Evolutionary conservation across 2,113 vertebrate species (phyloP), one percentile per base, ranked within the genome.

Genomic region (Synchiropus splendidus): DNA sequence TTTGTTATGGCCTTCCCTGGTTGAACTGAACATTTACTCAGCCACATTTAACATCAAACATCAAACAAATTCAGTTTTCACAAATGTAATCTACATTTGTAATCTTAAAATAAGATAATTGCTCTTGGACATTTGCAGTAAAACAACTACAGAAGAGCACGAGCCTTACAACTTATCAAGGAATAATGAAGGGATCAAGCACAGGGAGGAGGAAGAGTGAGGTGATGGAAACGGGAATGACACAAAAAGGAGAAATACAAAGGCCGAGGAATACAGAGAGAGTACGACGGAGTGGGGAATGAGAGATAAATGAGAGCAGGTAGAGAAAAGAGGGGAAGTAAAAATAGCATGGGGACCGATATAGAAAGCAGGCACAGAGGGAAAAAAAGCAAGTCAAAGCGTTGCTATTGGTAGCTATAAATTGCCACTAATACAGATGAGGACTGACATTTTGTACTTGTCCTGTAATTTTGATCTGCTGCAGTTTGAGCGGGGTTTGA

Each of bases 291-390:
- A 55, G 54, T 61, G 54, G 65, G 73, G 72, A 70, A 70, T 62
- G 74, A 82, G 71, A 79, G 79, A 78, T 73, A 82, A 78, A 83
- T 77, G 69, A 76, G 76, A 82, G 72, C 72, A 78, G 70, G 67
- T 77, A 77, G 70, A 76, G 75, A 79, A 77, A 80, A 68, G 60
- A 73, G 70, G 58, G 62, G 64, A 70, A 61, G 68, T 78, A 82
- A 80, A 82, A 78, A 82, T 79, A 27, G 21, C 21, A 27, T 27
- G 21, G 21, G 21, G 21, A 27, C 21, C 21, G 21, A 27, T 27
- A 27, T 27, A 81, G 79, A 79, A 64, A 48, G 72, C 55, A 65
- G 64, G 67, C 62, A 74, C 63, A 80, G 74, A 67, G 77, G 61
- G 57, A 60, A 49, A 53, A 42, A 65, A 48, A 64, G 67, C 55